phyloP scores from a whole-genome alignment of 2,888 invertebrate species.

The Isoperla grammatica region DNA sequence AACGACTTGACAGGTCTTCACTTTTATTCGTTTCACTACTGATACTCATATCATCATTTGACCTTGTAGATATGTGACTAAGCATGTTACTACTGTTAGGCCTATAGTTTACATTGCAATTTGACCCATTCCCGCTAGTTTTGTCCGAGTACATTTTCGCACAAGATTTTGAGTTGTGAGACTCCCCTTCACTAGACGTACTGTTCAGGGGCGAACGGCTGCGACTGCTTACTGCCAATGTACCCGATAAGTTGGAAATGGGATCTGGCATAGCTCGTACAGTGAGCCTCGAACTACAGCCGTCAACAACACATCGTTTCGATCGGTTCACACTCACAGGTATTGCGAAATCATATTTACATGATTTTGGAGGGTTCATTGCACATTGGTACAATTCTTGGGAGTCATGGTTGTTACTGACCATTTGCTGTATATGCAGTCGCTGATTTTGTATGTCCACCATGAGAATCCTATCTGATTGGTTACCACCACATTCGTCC shows the following conservation, averaged over 20 bases:
- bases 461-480: constrained; percentile 72
- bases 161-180: constrained; percentile 1
- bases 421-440: constrained; percentile 37
- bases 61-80: constrained; percentile 9
- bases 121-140: constrained; percentile 42
- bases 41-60: constrained; percentile 36
- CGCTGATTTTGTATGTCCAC: constrained; percentile 56
- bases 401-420: constrained; percentile 24
- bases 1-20: constrained; percentile 19
- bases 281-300: constrained; percentile 46
- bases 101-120: constrained; percentile 20
- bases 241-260: constrained; percentile 32
- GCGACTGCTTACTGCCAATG: constrained; percentile 28
- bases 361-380: constrained; percentile 17
- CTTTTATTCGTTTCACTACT: constrained; percentile 35
- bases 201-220: constrained; percentile 37
- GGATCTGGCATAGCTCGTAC: constrained; percentile 64
- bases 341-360: constrained; percentile 18
- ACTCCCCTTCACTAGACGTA: constrained; percentile 33
- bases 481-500: constrained; percentile 72
- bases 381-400: constrained; percentile 24
- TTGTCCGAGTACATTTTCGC: constrained; percentile 38
- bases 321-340: constrained; percentile 6
- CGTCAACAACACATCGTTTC: constrained; percentile 6
- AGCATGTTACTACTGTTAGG: background rate